phyloP scores from a whole-genome alignment of 1,140 invertebrate species.

The Drosophila orena region DNA sequence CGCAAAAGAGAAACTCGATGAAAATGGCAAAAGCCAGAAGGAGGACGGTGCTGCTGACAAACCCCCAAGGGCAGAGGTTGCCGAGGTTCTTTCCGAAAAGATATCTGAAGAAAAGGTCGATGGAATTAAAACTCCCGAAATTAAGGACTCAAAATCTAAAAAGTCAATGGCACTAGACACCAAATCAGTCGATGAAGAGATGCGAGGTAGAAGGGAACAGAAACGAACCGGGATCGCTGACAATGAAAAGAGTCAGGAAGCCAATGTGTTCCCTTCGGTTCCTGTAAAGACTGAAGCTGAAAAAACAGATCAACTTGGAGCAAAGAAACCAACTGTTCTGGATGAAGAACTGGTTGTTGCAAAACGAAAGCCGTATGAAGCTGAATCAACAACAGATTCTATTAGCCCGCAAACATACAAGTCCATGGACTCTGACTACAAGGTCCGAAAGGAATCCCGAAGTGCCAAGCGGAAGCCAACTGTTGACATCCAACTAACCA shows the following conservation, averaged over 20 bases:
- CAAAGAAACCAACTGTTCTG: not conserved
- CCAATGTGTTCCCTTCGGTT: too few species aligned
- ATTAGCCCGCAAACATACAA: constrained; percentile 40
- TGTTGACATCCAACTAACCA: constrained; percentile 91
- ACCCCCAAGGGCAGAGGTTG: not conserved
- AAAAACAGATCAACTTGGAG: not conserved
- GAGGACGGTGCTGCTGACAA: constrained; percentile 2
- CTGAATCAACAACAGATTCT: constrained; percentile 20
- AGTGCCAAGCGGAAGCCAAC: constrained; percentile 89
- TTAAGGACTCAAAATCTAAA: constrained; percentile 16
- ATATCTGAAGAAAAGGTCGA: not conserved
- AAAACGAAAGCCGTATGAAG: not conserved
- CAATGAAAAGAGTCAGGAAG: not conserved
- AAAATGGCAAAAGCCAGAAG: constrained; percentile 20
- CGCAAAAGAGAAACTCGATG: constrained; percentile 4
- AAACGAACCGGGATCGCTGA: not conserved
- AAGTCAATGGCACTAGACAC: not conserved
- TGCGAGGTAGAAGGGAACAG: not conserved
- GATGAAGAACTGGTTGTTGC: not conserved
- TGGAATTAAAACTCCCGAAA: constrained; percentile 34
- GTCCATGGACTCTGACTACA: constrained; percentile 68
- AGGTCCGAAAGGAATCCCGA: constrained; percentile 66
- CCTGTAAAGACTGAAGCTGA: not conserved
- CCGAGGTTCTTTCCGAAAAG: not conserved
- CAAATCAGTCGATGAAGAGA: constrained; percentile 18